Percentiles rank a stretch among this genome's conserved stretches.
Conservation (phyloP, 1,140 invertebrate genomes). For the Heliconius congener region DNA sequence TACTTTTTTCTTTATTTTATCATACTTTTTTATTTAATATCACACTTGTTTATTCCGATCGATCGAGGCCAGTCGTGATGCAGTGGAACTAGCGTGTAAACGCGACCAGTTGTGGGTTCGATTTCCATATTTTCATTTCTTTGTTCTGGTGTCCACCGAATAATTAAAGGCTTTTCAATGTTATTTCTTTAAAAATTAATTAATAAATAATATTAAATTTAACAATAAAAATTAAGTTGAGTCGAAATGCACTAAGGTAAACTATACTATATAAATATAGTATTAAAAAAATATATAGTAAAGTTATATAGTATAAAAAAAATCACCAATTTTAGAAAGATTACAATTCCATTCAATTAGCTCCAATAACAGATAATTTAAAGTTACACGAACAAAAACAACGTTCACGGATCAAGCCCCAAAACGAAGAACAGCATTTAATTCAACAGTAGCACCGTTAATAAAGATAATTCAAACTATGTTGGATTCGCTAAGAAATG, state of each 20-base stretch:
- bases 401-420: constrained; percentile 35
- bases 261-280: background rate
- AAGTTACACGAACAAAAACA: background rate
- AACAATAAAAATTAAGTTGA: no score
- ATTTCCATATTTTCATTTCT: background rate
- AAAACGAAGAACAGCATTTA: constrained; percentile 51
- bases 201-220: no score
- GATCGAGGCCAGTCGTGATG: background rate
- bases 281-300: no score
- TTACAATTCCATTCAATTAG: background rate
- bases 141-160: no score
- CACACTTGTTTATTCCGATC: background rate
- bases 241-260: no score
- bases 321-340: no score
- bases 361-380: background rate
- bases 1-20: background rate
- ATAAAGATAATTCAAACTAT: constrained; percentile 49
- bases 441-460: constrained; percentile 46
- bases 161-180: no score
- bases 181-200: no score
- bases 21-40: constrained; percentile 14
- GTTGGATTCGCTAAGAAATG: constrained; percentile 38
- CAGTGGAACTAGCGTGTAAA: background rate
- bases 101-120: background rate
- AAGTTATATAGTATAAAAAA: no score